Conservation (phyloP, 1,140 invertebrate genomes). For the Drosophila hydei region DNA sequence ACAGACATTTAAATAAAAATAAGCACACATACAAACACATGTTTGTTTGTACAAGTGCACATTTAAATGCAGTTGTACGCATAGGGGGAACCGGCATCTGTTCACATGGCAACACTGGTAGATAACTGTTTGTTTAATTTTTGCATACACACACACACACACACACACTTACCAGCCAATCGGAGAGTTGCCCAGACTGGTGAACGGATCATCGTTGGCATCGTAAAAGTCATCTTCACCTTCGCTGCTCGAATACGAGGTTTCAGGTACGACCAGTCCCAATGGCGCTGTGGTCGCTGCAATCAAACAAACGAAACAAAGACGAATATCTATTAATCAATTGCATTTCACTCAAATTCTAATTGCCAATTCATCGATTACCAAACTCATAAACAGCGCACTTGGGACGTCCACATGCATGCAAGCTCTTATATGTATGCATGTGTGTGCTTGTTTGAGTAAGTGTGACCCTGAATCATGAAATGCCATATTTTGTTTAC, state of each 20-base stretch:
- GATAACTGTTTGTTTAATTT: constrained; percentile 26
- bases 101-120: constrained; percentile 29
- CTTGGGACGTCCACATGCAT: not conserved
- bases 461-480: constrained; percentile 29
- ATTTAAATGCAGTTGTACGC: constrained; percentile 13
- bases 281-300: constrained; percentile 77
- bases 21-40: not conserved
- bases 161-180: constrained; percentile 83
- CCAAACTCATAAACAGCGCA: constrained; percentile 25
- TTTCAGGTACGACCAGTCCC: constrained; percentile 88
- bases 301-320: constrained; percentile 18
- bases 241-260: constrained; percentile 97
- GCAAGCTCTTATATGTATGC: not conserved
- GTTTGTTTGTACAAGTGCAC: not conserved
- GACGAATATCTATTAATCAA: constrained; percentile 16
- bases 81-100: constrained; percentile 16
- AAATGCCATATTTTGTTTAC: not conserved
- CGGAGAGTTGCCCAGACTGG: constrained; percentile 84
- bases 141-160: not conserved
- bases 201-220: constrained; percentile 92
- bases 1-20: not conserved
- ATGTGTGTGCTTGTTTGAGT: not conserved
- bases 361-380: constrained; percentile 30
- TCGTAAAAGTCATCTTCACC: constrained; percentile 98
- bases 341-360: constrained; percentile 12